Base-by-base conservation (phyloP, 1,140 invertebrate species). In the Aphelinus certus region DNA sequence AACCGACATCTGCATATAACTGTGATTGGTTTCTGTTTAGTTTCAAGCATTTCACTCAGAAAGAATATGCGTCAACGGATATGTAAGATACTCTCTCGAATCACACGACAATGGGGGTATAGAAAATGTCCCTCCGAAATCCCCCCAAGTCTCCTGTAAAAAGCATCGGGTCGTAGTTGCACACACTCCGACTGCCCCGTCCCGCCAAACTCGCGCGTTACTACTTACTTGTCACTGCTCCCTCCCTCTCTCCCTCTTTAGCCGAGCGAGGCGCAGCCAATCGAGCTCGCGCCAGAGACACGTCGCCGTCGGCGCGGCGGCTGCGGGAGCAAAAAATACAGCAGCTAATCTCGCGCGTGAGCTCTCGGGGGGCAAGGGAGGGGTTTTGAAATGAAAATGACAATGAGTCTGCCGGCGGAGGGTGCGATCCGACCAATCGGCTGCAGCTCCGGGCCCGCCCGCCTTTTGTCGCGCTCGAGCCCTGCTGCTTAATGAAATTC, bases 381-480 rank as follows among this genome's bases (percentile, higher is more conserved):
- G 79, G 80, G 81, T 81, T 78, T 86, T 83, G 82, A 86, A 86
- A 87, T 88, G 86, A 87, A 87, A 88, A 87, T 88, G 86, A 87
- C 87, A 88, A 88, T 86, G 83, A 87, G 82, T 83, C 83, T 82
- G 83, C 82, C 68, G 74, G 49, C 61, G 81, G 84, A 84, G 86
- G 86, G 86, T 83, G 85, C 81, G 81, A 80, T 82, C 80, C 82
- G 77, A 78, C 87, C 87, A 88, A 88, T 88, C 86, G 82, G 81
- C 79, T 26, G 26, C 26, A 80, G 76, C 79, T 64, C 42, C 80
- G 75, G 80, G 80, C 77, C 71, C 67, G 64, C 64, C 73, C 78
- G 76, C 81, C 81, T 42, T 67, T 26, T 60, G 71, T 73, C 63
- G 1, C 47, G 46, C 10, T 46, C 43, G 6, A 9, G 26, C 26